Conservation (phyloP, 2,797 vertebrate genomes). For the Rhadinocentrus ornatus region DNA sequence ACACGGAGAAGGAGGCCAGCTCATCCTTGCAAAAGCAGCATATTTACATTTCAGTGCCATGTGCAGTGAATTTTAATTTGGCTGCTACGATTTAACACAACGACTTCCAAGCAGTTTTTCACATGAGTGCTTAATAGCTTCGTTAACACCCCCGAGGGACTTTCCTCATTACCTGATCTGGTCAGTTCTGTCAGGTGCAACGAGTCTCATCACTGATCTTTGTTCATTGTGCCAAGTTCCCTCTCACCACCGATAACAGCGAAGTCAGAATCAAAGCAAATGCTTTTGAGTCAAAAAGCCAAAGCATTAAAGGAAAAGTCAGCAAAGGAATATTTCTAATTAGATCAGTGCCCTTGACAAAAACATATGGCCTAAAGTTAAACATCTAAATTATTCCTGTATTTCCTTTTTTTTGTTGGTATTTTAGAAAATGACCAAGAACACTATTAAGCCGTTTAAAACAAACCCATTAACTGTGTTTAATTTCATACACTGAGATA, state of each 20-base stretch:
- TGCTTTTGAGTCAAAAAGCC: constrained; percentile 62
- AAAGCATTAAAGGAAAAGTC: constrained; percentile 48
- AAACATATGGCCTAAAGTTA: constrained; percentile 71
- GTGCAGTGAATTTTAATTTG: constrained; percentile 75
- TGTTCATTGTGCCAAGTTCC: constrained; percentile 60
- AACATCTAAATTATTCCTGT: constrained; percentile 75
- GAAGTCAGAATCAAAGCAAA: constrained; percentile 69
- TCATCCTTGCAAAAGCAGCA: constrained; percentile 71
- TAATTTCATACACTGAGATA: constrained; percentile 57
- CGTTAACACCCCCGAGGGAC: constrained; percentile 75
- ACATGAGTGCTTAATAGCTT: constrained; percentile 73
- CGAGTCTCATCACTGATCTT: constrained; percentile 70
- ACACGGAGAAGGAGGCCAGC: constrained; percentile 64
- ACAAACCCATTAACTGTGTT: constrained; percentile 78
- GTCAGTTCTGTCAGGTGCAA: constrained; percentile 77
- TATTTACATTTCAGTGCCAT: constrained; percentile 78
- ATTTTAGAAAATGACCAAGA: constrained; percentile 82
- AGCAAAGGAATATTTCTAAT: constrained; percentile 70
- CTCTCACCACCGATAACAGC: constrained; percentile 38
- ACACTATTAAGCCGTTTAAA: constrained; percentile 81
- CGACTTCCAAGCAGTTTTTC: constrained; percentile 67
- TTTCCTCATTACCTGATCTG: constrained; percentile 76
- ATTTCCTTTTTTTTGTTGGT: constrained; percentile 64
- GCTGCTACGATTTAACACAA: constrained; percentile 62
- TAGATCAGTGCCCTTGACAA: constrained; percentile 75